Evolutionary conservation across 64 coral and sea anemone genomes (phyloP).

Genomic region (Stichodactyla mertensii): DNA sequence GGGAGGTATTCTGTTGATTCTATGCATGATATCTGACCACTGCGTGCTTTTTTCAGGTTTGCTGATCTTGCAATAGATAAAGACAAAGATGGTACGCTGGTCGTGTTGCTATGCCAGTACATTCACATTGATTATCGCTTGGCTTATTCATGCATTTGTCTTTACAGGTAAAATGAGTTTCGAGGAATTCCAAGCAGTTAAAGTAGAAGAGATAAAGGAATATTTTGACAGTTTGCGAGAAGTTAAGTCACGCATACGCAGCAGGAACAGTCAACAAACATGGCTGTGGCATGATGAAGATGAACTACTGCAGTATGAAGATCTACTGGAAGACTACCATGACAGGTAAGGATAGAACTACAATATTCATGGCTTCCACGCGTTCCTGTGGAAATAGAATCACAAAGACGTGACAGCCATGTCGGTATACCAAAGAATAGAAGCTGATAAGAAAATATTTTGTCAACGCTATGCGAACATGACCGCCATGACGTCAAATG

Average conservation of each 20-base stretch:
- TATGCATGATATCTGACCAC: too few relatives aligned
- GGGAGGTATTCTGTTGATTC: too few relatives aligned
- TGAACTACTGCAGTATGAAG: slow-evolving; percentile 90
- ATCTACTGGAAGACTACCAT: slow-evolving; percentile 84
- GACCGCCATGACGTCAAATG: too few relatives aligned
- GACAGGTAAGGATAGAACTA: slow-evolving; percentile 52
- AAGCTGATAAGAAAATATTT: too few relatives aligned
- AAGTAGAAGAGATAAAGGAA: slow-evolving; percentile 32
- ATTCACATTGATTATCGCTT: neutral
- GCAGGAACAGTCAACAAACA: slow-evolving; percentile 57
- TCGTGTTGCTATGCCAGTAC: neutral
- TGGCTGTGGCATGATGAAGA: slow-evolving; percentile 99
- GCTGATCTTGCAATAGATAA: slow-evolving; percentile 51
- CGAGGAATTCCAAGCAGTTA: slow-evolving; percentile 53
- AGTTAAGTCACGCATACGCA: slow-evolving; percentile 45
- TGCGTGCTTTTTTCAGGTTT: slow-evolving; percentile 43
- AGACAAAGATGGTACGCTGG: slow-evolving; percentile 52
- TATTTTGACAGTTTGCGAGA: slow-evolving; percentile 51
- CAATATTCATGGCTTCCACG: too few relatives aligned
- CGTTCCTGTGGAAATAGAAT: too few relatives aligned
- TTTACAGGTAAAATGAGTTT: slow-evolving; percentile 59
- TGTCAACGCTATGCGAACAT: too few relatives aligned
- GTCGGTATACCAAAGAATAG: neutral
- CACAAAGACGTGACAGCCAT: too few relatives aligned
- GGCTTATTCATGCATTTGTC: too few relatives aligned